phyloP scores from a whole-genome alignment of 1,140 invertebrate genomes.

The Eufriesea mexicana region DNA sequence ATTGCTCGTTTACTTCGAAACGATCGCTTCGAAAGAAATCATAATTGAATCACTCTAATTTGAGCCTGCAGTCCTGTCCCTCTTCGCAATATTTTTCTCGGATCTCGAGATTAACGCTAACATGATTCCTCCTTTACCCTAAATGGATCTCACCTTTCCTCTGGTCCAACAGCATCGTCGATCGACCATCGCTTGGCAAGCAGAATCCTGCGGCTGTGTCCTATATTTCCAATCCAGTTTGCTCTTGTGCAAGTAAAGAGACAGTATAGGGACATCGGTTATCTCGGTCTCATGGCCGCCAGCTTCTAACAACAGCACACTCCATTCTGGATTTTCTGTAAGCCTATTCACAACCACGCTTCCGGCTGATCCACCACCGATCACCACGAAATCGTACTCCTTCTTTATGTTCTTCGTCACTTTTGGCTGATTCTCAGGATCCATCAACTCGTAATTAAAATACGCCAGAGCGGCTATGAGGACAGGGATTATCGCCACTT shows the following conservation, averaged over 20 bases:
- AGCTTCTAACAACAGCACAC: conserved; percentile 92
- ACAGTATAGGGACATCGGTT: conserved; percentile 91
- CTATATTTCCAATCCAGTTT: conserved; percentile 96
- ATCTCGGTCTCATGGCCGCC: conserved; percentile 93
- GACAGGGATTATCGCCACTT: conserved; percentile 89
- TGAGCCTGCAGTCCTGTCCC: too few relatives aligned
- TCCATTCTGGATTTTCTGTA: conserved; percentile 90
- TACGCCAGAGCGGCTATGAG: conserved; percentile 91
- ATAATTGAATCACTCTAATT: too few relatives aligned
- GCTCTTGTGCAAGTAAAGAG: conserved; percentile 93
- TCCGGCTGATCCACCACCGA: conserved; percentile 94
- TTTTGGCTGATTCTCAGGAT: conserved; percentile 90
- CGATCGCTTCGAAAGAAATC: too few relatives aligned
- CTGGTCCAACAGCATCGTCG: conserved; percentile 92
- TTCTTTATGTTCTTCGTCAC: conserved; percentile 85
- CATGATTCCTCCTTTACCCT: neutral
- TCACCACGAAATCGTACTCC: conserved; percentile 91
- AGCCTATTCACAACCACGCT: conserved; percentile 93
- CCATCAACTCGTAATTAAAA: conserved; percentile 92
- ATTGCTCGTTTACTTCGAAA: too few relatives aligned
- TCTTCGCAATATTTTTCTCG: too few relatives aligned
- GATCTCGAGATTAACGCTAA: neutral
- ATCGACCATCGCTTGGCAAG: conserved; percentile 92
- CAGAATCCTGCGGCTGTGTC: conserved; percentile 92
- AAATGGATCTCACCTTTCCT: conserved; percentile 84